Evolutionary conservation across 2,113 vertebrate species (phyloP).

Genomic region (Ranitomeya variabilis): DNA sequence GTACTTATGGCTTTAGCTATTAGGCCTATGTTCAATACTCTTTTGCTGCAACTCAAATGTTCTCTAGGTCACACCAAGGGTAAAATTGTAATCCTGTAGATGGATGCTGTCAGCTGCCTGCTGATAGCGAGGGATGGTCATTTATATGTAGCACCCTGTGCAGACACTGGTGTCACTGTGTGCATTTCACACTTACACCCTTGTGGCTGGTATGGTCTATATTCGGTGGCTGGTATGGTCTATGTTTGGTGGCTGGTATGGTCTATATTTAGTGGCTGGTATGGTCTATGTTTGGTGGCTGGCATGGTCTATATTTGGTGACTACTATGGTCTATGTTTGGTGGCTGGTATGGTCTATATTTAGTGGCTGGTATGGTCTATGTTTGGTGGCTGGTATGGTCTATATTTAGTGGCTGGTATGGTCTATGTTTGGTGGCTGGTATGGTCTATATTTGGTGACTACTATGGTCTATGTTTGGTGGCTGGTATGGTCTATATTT

Average conservation of each 20-base stretch:
- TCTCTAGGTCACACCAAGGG: background rate
- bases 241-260: background rate
- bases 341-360: background rate
- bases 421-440: background rate
- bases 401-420: background rate
- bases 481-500: background rate
- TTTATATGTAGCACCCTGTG: constrained; percentile 1
- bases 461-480: background rate
- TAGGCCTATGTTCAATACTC: background rate
- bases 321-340: background rate
- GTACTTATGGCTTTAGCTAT: background rate
- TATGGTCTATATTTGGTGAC: background rate
- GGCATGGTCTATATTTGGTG: background rate
- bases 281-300: background rate
- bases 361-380: background rate
- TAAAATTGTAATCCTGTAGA: constrained; percentile 6
- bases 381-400: background rate
- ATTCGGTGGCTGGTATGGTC: background rate
- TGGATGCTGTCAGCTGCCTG: constrained; percentile 3
- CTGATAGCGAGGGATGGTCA: background rate
- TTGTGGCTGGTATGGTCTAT: background rate
- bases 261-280: background rate
- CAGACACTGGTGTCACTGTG: background rate
- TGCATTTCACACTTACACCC: background rate
- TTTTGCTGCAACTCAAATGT: background rate